Conservation (phyloP, 2,113 vertebrate genomes). For the Pygoscelis antarcticus region DNA sequence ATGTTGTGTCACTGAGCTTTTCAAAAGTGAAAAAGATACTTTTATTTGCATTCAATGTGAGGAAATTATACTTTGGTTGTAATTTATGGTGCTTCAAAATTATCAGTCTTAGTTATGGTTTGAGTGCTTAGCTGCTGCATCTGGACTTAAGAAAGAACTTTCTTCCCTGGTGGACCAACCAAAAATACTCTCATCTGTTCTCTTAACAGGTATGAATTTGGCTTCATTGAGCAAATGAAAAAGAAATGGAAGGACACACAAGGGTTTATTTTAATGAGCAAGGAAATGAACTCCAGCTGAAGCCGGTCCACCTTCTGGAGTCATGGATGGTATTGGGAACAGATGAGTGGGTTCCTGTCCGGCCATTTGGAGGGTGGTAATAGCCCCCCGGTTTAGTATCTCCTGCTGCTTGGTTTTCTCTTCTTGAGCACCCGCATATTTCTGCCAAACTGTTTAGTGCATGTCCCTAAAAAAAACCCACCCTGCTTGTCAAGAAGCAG, state of each 20-base stretch:
- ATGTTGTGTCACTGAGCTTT: background rate
- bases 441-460: background rate
- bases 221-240: background rate
- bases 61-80: background rate
- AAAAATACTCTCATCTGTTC: background rate
- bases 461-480: background rate
- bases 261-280: background rate
- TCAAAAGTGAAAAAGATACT: background rate
- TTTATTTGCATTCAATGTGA: background rate
- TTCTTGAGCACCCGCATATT: background rate
- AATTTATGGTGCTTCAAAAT: background rate
- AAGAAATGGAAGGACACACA: background rate
- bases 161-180: background rate
- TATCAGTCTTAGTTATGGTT: background rate
- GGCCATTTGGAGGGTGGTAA: background rate
- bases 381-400: background rate
- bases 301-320: background rate
- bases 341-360: background rate
- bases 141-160: background rate
- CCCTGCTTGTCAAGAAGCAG: background rate
- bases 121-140: background rate
- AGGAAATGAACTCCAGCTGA: background rate
- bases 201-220: background rate
- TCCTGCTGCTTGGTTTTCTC: background rate
- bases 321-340: background rate